Evolutionary conservation across 2,113 vertebrate genomes (phyloP), one percentile per base, ranked within the genome.

Genomic region (Elachura formosa): DNA sequence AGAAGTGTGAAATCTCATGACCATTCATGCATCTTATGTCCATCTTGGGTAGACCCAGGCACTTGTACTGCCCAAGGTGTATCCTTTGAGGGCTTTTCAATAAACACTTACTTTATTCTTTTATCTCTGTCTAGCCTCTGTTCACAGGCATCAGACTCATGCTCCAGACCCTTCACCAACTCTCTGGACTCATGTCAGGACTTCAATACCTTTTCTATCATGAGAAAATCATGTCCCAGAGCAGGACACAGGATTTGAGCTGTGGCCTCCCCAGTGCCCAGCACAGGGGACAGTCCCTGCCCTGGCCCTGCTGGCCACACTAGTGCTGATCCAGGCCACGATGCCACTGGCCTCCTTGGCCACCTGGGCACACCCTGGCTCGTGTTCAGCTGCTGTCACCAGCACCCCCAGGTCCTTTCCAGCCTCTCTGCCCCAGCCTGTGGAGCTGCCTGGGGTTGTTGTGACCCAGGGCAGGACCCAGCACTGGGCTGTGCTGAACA

Each of bases 211-310:
- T 9, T 5, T 68, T 26, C 7, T 54, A 5, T 2, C 20, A 2
- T 18, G 4, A 71, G 26, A 12, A n/a, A n/a, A n/a, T n/a, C n/a
- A n/a, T n/a, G 5, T 5, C 23, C 11, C 38, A n/a, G 16, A 79
- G 8, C 2, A 9, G 7, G 18, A 74, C 14, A 40, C 2, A 25
- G 8, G 2, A 55, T 14, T 67, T 0, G 0, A 72, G 36, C 6
- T 61, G 14, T 4, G 1, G 20, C 26, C n/a, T 52, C n/a, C 15
- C 1, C 59, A 55, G 3, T 7, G 11, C 15, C 0, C 0, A 67
- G 7, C 0, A 22, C 18, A 55, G 6, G 1, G 24, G 3, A 45
- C 4, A 10, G 56, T 36, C 22, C 36, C 41, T 40, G 12, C 5
- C 46, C 52, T 51, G 3, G 0, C 1, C 46, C 77, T 62, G 59